Conservation (phyloP, 2,797 vertebrate species). For the Delichon dasypus region DNA sequence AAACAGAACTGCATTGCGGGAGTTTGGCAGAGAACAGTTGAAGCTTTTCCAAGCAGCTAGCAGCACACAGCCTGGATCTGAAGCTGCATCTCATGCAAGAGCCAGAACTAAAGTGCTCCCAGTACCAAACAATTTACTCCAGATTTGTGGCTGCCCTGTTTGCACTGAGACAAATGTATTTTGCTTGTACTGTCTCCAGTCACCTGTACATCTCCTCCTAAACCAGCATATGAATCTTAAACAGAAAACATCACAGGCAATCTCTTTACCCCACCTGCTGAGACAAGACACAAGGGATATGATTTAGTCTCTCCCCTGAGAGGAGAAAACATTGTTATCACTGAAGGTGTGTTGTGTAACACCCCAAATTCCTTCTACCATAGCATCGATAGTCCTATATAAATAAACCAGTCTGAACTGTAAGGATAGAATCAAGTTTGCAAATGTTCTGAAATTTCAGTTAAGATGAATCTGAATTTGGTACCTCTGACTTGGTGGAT, state of each 20-base stretch:
- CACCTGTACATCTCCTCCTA: neutral
- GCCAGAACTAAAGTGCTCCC: neutral
- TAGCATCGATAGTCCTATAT: neutral
- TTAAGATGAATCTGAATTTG: neutral
- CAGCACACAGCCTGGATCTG: neutral
- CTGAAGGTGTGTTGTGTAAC: neutral
- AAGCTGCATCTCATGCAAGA: neutral
- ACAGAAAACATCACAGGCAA: neutral
- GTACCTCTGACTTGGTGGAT: neutral
- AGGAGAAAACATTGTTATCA: neutral
- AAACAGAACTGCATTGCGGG: neutral
- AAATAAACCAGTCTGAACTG: neutral
- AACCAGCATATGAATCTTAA: neutral
- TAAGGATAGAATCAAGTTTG: neutral
- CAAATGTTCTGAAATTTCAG: neutral
- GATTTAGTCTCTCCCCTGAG: neutral
- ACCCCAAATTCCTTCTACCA: neutral
- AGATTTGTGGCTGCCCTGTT: neutral
- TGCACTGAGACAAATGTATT: neutral
- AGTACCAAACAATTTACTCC: neutral
- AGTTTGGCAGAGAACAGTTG: neutral
- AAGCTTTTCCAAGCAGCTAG: constrained; percentile 7
- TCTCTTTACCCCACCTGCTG: neutral
- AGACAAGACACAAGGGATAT: neutral
- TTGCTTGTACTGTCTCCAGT: neutral